Conservation (phyloP, 2,797 vertebrate genomes). For the Heteromormyrus szaboi region DNA sequence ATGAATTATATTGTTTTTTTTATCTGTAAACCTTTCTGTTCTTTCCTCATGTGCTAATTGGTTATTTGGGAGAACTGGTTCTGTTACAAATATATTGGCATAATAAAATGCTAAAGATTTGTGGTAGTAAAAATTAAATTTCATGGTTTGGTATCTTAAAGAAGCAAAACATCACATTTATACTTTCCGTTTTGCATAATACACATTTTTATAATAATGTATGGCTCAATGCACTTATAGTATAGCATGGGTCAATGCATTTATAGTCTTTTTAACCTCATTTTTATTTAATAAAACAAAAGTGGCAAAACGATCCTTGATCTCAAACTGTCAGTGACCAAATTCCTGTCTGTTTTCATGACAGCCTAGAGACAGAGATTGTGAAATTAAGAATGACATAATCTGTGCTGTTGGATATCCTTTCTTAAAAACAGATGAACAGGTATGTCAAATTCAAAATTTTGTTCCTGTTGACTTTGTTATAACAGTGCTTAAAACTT, state of each 20-base stretch:
- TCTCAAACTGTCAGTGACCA: background rate
- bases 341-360: background rate
- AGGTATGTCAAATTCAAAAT: constrained; percentile 55
- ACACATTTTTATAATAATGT: background rate
- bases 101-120: background rate
- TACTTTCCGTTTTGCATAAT: background rate
- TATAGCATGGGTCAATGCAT: background rate
- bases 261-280: background rate
- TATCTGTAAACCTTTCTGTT: background rate
- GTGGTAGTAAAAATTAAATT: background rate
- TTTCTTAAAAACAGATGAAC: constrained; percentile 67
- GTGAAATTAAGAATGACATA: constrained; percentile 67
- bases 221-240: background rate
- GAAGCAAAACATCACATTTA: background rate
- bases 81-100: background rate
- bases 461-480: background rate
- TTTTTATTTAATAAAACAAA: background rate
- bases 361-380: constrained; percentile 74
- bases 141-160: background rate
- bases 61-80: background rate
- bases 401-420: constrained; percentile 88
- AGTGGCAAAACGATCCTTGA: background rate
- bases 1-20: background rate
- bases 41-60: background rate
- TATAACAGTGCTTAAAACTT: background rate